Base-by-base conservation (phyloP, 2,113 vertebrate genomes). In the Eptesicus fuscus region DNA sequence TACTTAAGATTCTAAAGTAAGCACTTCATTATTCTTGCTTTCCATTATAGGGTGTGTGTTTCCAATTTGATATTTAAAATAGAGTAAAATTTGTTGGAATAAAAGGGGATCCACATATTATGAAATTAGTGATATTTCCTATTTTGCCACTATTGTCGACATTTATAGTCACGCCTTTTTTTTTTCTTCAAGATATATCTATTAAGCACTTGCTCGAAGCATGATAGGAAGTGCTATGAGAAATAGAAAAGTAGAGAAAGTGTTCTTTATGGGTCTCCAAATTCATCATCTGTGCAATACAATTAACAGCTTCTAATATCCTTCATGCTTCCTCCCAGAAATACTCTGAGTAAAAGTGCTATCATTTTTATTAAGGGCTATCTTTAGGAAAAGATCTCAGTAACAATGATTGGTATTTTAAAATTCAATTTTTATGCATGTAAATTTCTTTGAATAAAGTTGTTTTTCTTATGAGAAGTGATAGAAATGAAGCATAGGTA, bases 361-460 rank as follows among this genome's bases (percentile, higher is more conserved):
- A 49, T 56, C 49, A 53, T 82, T 92, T 94, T 91, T 82, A 51
- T 65, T 44, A 71, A 83, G 35, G 44, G 30, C 56, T 92, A 23
- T 83, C 56, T 92, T 85, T 80, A 47, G 42, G 20, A 56, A 90
- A 79, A 49, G 9, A 17, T 96, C 22, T 88, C 25, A 28, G 12
- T 32, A 92, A 87, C 67, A 84, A 37, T 83, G 7, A 40, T 74
- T 22, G 18, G 10, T 92, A 88, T 76, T 95, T 93, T 93, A 84
- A 84, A 79, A 92, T 94, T 83, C 61, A 73, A 70, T 82, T 94
- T 95, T 96, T 82, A 78, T 70, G 71, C 83, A 78, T 95, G 44
- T 77, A 88, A 83, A 89, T 65, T n/a, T 63, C 44, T 96, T 96
- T 88, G 32, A 93, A 90, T 85, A n/a, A 32, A 47, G 13, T 63